Evolutionary conservation across 2,888 invertebrate genomes (phyloP).

Genomic region (Gari tellinella): DNA sequence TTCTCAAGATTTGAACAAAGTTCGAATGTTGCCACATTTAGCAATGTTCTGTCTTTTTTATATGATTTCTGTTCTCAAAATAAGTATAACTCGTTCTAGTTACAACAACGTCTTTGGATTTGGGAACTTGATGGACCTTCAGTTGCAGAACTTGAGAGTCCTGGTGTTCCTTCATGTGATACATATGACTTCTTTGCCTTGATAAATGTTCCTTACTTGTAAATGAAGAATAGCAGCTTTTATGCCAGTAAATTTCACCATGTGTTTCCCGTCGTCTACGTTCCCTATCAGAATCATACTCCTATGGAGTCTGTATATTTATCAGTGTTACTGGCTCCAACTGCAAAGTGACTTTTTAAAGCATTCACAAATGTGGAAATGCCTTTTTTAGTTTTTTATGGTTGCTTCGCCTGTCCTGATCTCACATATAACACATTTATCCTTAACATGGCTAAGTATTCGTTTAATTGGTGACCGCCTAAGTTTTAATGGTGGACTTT

Average conservation of each 20-base stretch:
- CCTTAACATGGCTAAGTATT: no score
- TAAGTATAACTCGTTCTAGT: constrained; percentile 9
- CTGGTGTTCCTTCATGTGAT: background rate
- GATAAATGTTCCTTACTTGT: constrained; percentile 6
- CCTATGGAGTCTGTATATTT: constrained; percentile 4
- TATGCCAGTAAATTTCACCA: constrained; percentile 3
- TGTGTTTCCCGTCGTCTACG: background rate
- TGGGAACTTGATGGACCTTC: no score
- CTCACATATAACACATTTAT: no score
- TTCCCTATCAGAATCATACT: constrained; percentile 3
- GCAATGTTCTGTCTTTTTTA: constrained; percentile 11
- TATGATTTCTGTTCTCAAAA: constrained; percentile 9
- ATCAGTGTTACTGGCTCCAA: background rate
- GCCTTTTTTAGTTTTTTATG: no score
- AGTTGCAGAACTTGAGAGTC: no score
- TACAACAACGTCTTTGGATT: background rate
- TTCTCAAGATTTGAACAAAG: constrained; percentile 4
- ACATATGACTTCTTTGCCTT: background rate
- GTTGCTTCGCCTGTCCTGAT: no score
- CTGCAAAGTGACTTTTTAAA: no score
- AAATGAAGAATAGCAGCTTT: constrained; percentile 2
- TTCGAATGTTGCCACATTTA: constrained; percentile 1
- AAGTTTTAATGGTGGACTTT: no score
- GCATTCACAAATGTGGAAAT: no score
- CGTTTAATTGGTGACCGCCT: no score